Evolutionary conservation across 2,888 invertebrate species (phyloP), one percentile per base, ranked within the genome.

Genomic region (Hemithea aestivaria): DNA sequence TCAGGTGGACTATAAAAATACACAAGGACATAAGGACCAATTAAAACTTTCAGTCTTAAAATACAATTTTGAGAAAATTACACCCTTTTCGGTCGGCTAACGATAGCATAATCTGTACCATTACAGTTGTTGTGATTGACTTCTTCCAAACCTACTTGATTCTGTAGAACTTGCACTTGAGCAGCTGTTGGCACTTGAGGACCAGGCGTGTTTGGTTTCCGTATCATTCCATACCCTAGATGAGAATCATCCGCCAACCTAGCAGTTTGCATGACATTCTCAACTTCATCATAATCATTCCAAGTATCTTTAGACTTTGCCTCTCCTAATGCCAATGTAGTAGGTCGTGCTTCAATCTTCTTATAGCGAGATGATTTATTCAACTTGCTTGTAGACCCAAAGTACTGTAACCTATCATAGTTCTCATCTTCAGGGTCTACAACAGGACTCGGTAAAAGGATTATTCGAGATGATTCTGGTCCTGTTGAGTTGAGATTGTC

Each of bases 51-150:
- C 73, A 74, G 74, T 76, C 73, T 73, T 73, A 53, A 61, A 41
- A 60, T 59, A 52, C 51, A 61, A 61, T 54, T 53, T 53, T 47
- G 44, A 50, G 41, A 51, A 45, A 50, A 41, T 77, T 89, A 94
- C 75, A 95, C 94, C 81, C 92, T 90, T 90, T 95, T 95, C 65
- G 94, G 92, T 78, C 95, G 95, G 69, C 94, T 94, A 39, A 95
- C 92, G 62, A 94, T 89, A 45, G 95, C 94, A 80, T 95, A 95
- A 62, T 93, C 93, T 47, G 91, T 90, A 36, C 94, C 92, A 66
- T 94, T 94, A 55, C 91, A 91, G 57, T 89, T 90, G 62, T 91
- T 91, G 66, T 94, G 93, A 61, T 89, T 89, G 21, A 93, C 84
- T 54, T 88, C 87, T 51, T 85, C 83, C 35, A 87, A 65, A 4